These are phyloP conservation scores for Catharus fuscescens DNA, from an alignment of 2,113 vertebrate species.

Conservation along the genomic window DNA sequence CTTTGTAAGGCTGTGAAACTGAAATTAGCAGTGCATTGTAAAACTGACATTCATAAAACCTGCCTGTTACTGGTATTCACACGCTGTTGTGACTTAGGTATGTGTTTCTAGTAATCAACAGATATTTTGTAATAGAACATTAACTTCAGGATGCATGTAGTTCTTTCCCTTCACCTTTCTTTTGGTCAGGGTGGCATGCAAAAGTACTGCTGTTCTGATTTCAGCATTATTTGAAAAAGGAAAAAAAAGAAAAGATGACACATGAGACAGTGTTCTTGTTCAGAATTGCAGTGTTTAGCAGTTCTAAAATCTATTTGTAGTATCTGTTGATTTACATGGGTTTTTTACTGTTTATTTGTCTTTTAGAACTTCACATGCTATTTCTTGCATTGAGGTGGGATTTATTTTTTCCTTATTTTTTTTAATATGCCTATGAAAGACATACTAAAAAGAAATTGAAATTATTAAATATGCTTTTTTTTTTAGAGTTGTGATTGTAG, in stretches of 20 bases:
- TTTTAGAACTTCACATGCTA: neutral
- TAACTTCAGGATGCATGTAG: neutral
- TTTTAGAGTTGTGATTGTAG: neutral
- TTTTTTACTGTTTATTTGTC: neutral
- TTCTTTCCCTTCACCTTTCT: neutral
- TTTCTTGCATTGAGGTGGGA: neutral
- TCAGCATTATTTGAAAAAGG: neutral
- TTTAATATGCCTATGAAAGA: neutral
- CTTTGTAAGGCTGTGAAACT: neutral
- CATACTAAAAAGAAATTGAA: neutral
- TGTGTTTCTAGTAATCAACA: neutral
- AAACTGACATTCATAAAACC: neutral
- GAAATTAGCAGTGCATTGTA: conserved; percentile 8
- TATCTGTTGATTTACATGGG: neutral
- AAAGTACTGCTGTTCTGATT: neutral
- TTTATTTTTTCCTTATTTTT: neutral
- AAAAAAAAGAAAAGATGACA: neutral
- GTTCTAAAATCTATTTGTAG: neutral
- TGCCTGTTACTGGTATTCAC: neutral
- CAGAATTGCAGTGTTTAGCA: neutral
- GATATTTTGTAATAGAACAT: neutral
- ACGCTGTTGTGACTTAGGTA: neutral
- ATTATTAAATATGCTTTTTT: neutral
- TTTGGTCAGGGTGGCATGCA: neutral
- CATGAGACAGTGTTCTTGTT: neutral